Conservation (phyloP, 2,113 vertebrate species). For the Daubentonia madagascariensis region DNA sequence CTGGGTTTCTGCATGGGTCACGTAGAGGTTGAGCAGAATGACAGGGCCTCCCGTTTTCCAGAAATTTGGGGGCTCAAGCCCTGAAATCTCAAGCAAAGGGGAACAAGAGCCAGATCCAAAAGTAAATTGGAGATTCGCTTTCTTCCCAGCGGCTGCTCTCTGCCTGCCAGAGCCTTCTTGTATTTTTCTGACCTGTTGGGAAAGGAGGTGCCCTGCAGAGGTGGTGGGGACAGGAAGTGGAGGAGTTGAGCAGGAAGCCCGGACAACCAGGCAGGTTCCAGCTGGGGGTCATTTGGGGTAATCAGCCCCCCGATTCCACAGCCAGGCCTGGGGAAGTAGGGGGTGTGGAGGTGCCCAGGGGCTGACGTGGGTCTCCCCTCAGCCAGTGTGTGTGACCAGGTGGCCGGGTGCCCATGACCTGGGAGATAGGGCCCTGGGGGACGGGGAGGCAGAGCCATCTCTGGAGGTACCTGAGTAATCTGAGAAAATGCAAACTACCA, state of each 20-base stretch:
- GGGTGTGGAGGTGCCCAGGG: neutral
- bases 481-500: neutral
- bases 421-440: too few species aligned
- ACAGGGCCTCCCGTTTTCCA: neutral
- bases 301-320: neutral
- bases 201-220: neutral
- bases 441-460: neutral
- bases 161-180: neutral
- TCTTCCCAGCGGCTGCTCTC: neutral
- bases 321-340: neutral
- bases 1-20: neutral
- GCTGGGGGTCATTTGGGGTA: neutral
- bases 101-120: neutral
- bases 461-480: neutral
- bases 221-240: accelerated
- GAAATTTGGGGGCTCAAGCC: neutral
- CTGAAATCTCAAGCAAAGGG: neutral
- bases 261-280: accelerated
- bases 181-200: neutral
- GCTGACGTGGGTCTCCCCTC: neutral
- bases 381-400: neutral
- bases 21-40: neutral
- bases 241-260: neutral
- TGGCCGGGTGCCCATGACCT: too few species aligned
- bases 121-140: neutral